Conservation (phyloP, 92 coral and sea anemone species). For the Pocillopora grandis region DNA sequence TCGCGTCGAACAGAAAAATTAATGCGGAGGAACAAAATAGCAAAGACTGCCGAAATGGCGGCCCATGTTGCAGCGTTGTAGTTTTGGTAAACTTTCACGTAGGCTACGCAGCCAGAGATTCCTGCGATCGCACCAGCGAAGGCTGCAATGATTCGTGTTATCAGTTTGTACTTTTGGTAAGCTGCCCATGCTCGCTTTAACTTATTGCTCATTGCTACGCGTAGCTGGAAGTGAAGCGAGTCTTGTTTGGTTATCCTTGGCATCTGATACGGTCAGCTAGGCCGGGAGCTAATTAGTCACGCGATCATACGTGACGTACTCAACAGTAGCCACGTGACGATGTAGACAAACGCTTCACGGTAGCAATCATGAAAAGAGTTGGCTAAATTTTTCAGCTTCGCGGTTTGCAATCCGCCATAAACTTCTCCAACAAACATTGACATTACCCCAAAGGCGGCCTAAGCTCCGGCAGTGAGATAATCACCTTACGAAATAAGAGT, state of each 20-base stretch:
- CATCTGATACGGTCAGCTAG: not conserved
- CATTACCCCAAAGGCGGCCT: no score
- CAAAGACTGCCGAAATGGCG: constrained; percentile 68
- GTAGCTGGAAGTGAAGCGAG: no score
- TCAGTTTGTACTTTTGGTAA: constrained; percentile 30
- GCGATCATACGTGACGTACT: not conserved
- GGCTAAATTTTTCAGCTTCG: no score
- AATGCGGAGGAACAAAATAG: constrained; percentile 51
- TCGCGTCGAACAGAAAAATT: constrained; percentile 70
- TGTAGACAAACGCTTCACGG: not conserved
- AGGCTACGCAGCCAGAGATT: constrained; percentile 50
- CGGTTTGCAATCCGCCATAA: no score
- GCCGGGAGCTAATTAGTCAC: not conserved
- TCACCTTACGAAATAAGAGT: no score
- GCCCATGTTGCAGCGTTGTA: constrained; percentile 71
- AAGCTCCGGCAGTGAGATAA: no score
- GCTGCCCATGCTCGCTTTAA: constrained; percentile 30
- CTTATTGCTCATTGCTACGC: constrained; percentile 13
- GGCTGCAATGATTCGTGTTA: constrained; percentile 49
- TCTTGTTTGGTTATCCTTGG: not conserved
- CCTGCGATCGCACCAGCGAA: constrained; percentile 62
- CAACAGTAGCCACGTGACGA: not conserved
- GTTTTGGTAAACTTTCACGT: constrained; percentile 59
- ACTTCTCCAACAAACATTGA: no score
- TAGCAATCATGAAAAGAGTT: not conserved